Conservation (phyloP, 2,888 invertebrate species). For the Ormyrus thymus region DNA sequence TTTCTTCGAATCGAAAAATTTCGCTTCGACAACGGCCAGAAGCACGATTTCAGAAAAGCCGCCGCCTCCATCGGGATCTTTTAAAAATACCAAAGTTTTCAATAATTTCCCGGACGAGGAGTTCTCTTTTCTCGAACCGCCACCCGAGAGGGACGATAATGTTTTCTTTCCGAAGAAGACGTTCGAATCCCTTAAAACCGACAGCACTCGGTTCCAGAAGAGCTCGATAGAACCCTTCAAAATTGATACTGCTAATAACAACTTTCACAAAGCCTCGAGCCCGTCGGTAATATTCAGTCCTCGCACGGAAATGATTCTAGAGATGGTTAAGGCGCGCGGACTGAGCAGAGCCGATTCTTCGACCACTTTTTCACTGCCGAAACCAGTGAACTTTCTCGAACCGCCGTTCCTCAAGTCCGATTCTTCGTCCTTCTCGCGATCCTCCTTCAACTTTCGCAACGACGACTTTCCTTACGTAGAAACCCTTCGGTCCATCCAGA, state of each 20-base stretch:
- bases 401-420: slow-evolving; percentile 38
- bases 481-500: slow-evolving; percentile 66
- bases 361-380: background rate
- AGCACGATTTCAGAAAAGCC: slow-evolving; percentile 18
- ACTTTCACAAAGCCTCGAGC: background rate
- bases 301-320: slow-evolving; percentile 8
- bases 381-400: slow-evolving; percentile 42
- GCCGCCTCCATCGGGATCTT: background rate
- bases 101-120: background rate
- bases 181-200: background rate
- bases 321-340: slow-evolving; percentile 2
- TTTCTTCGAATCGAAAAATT: background rate
- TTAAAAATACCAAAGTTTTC: background rate
- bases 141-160: slow-evolving; percentile 37
- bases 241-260: background rate
- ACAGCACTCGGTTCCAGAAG: background rate
- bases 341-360: background rate
- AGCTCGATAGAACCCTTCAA: background rate
- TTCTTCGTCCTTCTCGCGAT: slow-evolving; percentile 1
- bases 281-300: background rate
- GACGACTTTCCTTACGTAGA: slow-evolving; percentile 64
- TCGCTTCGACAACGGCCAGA: too few relatives aligned
- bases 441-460: slow-evolving; percentile 49
- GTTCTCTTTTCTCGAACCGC: slow-evolving; percentile 45
- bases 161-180: background rate